phyloP scores from a whole-genome alignment of 2,888 invertebrate species.

The Nomada ferruginata region DNA sequence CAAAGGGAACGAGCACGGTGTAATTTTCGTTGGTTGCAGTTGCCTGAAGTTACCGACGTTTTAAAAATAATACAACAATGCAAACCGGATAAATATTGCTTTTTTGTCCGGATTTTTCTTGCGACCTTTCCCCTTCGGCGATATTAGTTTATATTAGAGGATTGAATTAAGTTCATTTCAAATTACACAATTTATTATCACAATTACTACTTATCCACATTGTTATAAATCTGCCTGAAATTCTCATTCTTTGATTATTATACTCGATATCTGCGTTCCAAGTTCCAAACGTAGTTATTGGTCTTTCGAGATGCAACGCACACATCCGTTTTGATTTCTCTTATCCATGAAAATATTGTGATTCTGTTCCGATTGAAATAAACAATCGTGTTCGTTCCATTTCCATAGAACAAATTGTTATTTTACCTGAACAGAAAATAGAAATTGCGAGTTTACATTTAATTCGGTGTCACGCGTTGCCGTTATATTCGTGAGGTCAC shows the following conservation, averaged over 20 bases:
- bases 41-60: not conserved
- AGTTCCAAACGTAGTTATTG: too few species aligned
- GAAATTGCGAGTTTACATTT: slow-evolving; percentile 10
- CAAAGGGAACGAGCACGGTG: not conserved
- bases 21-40: not conserved
- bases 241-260: too few species aligned
- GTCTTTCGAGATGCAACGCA: not conserved
- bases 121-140: too few species aligned
- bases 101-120: too few species aligned
- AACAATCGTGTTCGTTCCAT: not conserved
- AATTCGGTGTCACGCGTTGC: not conserved
- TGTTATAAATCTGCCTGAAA: too few species aligned
- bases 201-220: too few species aligned
- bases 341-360: not conserved
- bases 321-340: not conserved
- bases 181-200: too few species aligned
- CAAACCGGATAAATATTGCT: too few species aligned
- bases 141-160: too few species aligned
- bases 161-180: too few species aligned
- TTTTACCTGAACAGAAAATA: not conserved
- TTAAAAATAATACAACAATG: not conserved
- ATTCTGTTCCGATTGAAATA: not conserved
- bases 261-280: too few species aligned
- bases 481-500: not conserved
- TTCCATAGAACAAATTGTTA: not conserved